Evolutionary conservation across 2,888 invertebrate species (phyloP).

Genomic region (Melieria omissa): DNA sequence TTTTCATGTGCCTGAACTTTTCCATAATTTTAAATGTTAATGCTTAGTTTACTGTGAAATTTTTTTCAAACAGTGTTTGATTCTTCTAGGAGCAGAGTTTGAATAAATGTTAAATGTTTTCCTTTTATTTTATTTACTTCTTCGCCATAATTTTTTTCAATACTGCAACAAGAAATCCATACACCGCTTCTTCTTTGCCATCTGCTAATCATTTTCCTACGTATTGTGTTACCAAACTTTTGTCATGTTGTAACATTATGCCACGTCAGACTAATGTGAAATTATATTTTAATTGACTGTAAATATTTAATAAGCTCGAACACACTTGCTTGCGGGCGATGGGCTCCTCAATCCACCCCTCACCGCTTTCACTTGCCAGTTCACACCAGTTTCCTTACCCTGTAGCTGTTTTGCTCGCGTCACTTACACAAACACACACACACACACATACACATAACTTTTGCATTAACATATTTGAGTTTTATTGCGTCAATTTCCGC

Average conservation of each 20-base stretch:
- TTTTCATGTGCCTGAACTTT: no score
- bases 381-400: no score
- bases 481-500: constrained; percentile 41
- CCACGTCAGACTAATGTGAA: constrained; percentile 8
- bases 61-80: no score
- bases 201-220: neutral
- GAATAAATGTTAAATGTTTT: no score
- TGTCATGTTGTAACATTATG: neutral
- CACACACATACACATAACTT: neutral
- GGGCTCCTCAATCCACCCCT: no score
- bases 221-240: neutral
- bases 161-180: neutral
- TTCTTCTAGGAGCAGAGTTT: no score
- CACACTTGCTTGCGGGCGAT: neutral
- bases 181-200: neutral
- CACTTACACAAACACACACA: neutral
- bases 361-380: no score
- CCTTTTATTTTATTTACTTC: neutral
- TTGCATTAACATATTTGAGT: constrained; percentile 39
- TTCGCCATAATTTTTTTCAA: neutral
- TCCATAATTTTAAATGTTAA: no score
- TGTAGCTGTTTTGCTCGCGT: neutral
- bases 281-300: constrained; percentile 32
- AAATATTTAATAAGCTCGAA: constrained; percentile 27
- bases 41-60: no score